Conservation (phyloP, 1,140 invertebrate species). For the Drosophila bocki region DNA sequence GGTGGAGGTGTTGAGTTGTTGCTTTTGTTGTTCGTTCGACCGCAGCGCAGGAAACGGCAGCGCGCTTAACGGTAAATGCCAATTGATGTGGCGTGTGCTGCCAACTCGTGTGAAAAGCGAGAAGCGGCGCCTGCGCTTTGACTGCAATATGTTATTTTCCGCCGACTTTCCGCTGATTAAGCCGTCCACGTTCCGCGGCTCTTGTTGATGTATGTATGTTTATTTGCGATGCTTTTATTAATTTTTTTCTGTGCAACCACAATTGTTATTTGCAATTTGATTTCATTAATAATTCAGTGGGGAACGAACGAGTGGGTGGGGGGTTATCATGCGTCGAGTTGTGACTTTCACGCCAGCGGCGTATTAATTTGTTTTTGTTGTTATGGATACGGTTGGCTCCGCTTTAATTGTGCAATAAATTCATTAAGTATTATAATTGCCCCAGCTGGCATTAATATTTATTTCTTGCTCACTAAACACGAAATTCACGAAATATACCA, state of each 20-base stretch:
- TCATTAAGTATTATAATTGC: constrained; percentile 80
- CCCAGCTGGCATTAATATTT: constrained; percentile 50
- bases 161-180: constrained; percentile 58
- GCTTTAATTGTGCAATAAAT: constrained; percentile 79
- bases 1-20: constrained; percentile 48
- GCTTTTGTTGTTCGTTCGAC: constrained; percentile 1
- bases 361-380: constrained; percentile 63
- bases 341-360: constrained; percentile 74
- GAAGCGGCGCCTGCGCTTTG: constrained; percentile 75
- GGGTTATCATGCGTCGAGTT: constrained; percentile 50
- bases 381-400: constrained; percentile 30
- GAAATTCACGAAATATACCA: constrained; percentile 28
- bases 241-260: constrained; percentile 32
- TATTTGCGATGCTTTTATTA: constrained; percentile 40
- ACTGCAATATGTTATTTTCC: constrained; percentile 30
- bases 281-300: constrained; percentile 73
- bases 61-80: constrained; percentile 60
- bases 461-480: constrained; percentile 43
- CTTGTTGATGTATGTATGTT: constrained; percentile 39
- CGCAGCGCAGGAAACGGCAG: constrained; percentile 40
- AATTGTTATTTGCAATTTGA: constrained; percentile 57
- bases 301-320: constrained; percentile 4
- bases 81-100: constrained; percentile 59
- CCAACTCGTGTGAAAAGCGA: constrained; percentile 76
- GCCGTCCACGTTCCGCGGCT: constrained; percentile 37